Evolutionary conservation across 2,888 invertebrate species (phyloP), one percentile per base, ranked within the genome.

Genomic region (Lepidonotus clava): DNA sequence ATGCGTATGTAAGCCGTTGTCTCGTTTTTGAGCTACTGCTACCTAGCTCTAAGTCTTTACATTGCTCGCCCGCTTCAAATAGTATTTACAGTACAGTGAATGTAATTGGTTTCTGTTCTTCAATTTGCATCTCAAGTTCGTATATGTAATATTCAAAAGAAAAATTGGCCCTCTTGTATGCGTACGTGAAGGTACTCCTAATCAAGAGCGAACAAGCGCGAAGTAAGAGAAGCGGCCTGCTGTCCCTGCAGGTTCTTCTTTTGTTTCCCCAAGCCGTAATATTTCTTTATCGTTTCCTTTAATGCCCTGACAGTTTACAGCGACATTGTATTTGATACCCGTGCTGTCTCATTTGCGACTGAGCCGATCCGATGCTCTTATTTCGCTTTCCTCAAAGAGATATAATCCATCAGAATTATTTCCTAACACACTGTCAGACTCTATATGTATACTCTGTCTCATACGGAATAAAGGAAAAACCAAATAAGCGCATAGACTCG

Each of bases 21-120:
- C 36, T 38, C 24, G 71, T 38, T 71, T 71, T 38, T 71, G 71
- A 71, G 71, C 71, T 71, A 71, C 71, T n/a, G n/a, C n/a, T 1
- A 71, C n/a, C n/a, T 71, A 36, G 71, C 71, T 36, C 36, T 71
- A 14, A 38, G 71, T 34, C 34, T 38, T 34, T 71, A 1, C 71
- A 71, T 71, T 71, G 14, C 71, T 36, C 11, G 36, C 1, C 18
- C 38, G 71, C n/a, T 36, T 71, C 71, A 34, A 71, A 38, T 71
- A 71, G 71, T 34, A 71, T 71, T 71, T 71, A 38, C 71, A 71
- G 61, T 61, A 24, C 61, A 61, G 61, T 28, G 11, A 11, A 61
- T 61, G 28, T 61, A 4, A 61, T 61, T 61, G 24, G 61, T 61
- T 61, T 61, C 61, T 61, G 61, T 61, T 61, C 61, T 61, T 61